phyloP scores from a whole-genome alignment of 2,888 invertebrate species.

The Nomada flava region DNA sequence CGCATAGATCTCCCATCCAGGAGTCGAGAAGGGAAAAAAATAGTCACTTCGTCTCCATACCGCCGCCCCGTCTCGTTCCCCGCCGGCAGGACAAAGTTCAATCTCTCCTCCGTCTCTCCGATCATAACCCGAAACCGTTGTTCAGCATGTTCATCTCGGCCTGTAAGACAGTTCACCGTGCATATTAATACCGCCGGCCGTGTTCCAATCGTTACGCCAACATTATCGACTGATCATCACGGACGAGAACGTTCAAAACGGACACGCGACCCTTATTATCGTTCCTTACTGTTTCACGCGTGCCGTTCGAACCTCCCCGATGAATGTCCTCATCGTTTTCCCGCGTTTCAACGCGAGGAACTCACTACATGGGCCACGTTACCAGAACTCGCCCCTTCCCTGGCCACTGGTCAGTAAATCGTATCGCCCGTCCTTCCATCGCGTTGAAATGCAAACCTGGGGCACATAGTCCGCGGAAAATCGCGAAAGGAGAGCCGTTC shows the following conservation, averaged over 20 bases:
- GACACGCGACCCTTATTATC: not conserved
- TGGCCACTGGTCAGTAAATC: slow-evolving; percentile 15
- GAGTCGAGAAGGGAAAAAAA: slow-evolving; percentile 1
- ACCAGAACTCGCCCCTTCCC: not conserved
- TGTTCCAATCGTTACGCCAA: not conserved
- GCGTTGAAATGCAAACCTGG: not conserved
- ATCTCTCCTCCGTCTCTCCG: not conserved
- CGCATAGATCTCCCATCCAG: slow-evolving; percentile 28
- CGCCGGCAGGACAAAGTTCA: slow-evolving; percentile 12
- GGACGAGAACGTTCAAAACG: not conserved
- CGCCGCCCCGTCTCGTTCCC: slow-evolving; percentile 11
- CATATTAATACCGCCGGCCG: not conserved
- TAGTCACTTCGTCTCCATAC: slow-evolving; percentile 60
- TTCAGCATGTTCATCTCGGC: not conserved
- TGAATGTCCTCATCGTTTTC: slow-evolving; percentile 38
- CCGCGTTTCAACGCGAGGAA: slow-evolving; percentile 28
- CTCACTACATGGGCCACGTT: not conserved
- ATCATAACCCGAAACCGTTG: not conserved
- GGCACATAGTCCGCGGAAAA: slow-evolving; percentile 12
- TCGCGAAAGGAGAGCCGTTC: slow-evolving; percentile 27
- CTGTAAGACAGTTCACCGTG: slow-evolving; percentile 7
- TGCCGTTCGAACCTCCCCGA: not conserved
- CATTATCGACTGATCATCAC: not conserved
- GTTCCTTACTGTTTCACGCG: not conserved
- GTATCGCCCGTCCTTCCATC: slow-evolving; percentile 26